These are phyloP conservation scores for Lycaena phlaeas DNA, from an alignment of 2,888 invertebrate genomes.

Conservation along the genomic window DNA sequence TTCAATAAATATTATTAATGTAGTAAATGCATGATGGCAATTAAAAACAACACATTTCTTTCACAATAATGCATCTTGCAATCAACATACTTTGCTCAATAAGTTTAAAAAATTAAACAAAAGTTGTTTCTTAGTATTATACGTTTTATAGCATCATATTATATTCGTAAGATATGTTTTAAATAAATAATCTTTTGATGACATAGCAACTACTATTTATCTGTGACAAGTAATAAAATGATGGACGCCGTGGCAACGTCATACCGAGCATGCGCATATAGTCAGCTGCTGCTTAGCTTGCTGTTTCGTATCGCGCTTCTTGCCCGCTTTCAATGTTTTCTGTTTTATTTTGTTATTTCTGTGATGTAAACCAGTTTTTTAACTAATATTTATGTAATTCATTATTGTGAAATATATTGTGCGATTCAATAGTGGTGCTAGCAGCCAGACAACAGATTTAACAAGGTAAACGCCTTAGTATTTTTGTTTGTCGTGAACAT, in stretches of 20 bases:
- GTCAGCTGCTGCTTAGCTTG: slow-evolving; percentile 82
- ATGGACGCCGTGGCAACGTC: slow-evolving; percentile 43
- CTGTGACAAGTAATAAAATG: slow-evolving; percentile 3
- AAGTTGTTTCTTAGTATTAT: no score
- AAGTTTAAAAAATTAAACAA: no score
- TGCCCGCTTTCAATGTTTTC: slow-evolving; percentile 75
- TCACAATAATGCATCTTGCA: no score
- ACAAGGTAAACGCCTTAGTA: slow-evolving; percentile 72
- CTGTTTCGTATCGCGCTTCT: slow-evolving; percentile 77
- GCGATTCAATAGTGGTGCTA: slow-evolving; percentile 54
- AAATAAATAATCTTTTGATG: not conserved
- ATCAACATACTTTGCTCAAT: no score
- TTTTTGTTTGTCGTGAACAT: slow-evolving; percentile 71
- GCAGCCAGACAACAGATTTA: slow-evolving; percentile 45
- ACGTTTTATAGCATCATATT: no score
- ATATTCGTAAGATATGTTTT: not conserved
- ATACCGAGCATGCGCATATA: slow-evolving; percentile 47
- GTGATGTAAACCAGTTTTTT: slow-evolving; percentile 70
- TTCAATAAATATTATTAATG: no score
- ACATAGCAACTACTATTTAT: not conserved
- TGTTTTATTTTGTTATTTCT: slow-evolving; percentile 73
- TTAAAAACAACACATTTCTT: no score
- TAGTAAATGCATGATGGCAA: no score
- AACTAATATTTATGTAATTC: slow-evolving; percentile 55
- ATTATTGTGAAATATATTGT: slow-evolving; percentile 56